Evolutionary conservation across 2,113 vertebrate genomes (phyloP), one percentile per base, ranked within the genome.

Genomic region (Miniopterus natalensis): DNA sequence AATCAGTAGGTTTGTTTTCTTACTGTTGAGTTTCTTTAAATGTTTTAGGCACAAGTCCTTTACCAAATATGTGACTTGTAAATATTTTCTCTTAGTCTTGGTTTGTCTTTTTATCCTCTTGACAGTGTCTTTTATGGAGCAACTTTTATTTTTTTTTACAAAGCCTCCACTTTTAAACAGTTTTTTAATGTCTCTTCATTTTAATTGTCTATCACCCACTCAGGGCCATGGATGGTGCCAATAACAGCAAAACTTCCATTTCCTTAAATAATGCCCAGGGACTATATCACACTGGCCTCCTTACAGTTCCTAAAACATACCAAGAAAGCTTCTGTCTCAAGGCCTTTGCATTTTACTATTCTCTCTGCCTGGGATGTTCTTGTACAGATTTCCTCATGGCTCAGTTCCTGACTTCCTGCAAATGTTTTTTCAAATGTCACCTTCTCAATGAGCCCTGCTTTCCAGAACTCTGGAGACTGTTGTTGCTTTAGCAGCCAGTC

Each of bases 21-120:
- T 47, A 59, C 20, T 84, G 6, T 68, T 80, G 49, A 45, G 51
- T 75, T 93, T 88, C 31, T 70, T 84, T 88, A 29, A 36, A 66
- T 88, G n/a, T 47, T 70, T 61, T 81, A 63, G 70, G 80, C 53
- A 83, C 20, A 73, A 77, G 31, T 10, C 42, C 31, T 86, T 78
- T 91, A 71, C 88, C 71, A 92, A 45, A 92, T 68, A 45, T 23
- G 25, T 81, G 81, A 93, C 68, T 83, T 78, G 40, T 57, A 91
- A 90, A 81, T 86, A 87, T 83, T 92, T 90, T 81, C 42, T 77
- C 20, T 66, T 75, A 42, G 20, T 86, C 61, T 80, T 81, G 40
- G 20, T 29, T 92, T 89, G 23, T 71, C 40, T n/a, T 75, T 94
- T 84, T 65, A 88, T 88, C 84, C 47, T 68, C 36, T 59, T 86